Evolutionary conservation across 2,113 vertebrate genomes (phyloP).

Genomic region (Rhipidura dahli): DNA sequence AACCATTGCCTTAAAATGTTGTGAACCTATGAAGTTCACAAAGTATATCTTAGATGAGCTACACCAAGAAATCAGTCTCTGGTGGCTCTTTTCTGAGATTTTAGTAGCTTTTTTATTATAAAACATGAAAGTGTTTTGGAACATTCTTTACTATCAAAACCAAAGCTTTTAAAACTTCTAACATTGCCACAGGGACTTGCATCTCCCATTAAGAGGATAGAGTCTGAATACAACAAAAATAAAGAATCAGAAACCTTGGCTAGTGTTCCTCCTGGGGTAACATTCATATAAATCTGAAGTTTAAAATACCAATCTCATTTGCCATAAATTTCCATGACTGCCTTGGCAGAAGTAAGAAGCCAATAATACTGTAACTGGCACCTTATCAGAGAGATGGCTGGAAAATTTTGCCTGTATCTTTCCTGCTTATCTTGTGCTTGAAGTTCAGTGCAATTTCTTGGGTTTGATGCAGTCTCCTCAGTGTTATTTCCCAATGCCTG

Average conservation of each 20-base stretch:
- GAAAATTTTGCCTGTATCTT: not conserved
- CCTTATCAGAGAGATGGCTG: not conserved
- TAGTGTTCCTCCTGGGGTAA: not conserved
- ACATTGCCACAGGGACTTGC: not conserved
- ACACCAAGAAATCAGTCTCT: not conserved
- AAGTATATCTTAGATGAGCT: not conserved
- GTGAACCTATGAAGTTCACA: not conserved
- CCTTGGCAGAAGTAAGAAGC: not conserved
- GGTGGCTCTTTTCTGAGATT: not conserved
- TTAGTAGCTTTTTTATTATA: constrained; percentile 16
- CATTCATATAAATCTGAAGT: not conserved
- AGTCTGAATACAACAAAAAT: not conserved
- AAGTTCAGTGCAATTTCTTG: not conserved
- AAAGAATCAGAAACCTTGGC: not conserved
- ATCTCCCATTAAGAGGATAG: not conserved
- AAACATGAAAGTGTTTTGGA: constrained; percentile 1
- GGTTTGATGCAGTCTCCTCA: not conserved
- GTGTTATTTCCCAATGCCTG: not conserved
- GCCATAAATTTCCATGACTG: not conserved
- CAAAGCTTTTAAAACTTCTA: constrained; percentile 46
- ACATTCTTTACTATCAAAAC: constrained; percentile 7
- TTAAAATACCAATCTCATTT: constrained; percentile 8
- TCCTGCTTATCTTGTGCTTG: not conserved
- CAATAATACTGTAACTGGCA: not conserved
- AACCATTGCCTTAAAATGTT: not conserved